phyloP scores from a whole-genome alignment of 2,797 vertebrate species.

The Odontamblyopus lacepedii region DNA sequence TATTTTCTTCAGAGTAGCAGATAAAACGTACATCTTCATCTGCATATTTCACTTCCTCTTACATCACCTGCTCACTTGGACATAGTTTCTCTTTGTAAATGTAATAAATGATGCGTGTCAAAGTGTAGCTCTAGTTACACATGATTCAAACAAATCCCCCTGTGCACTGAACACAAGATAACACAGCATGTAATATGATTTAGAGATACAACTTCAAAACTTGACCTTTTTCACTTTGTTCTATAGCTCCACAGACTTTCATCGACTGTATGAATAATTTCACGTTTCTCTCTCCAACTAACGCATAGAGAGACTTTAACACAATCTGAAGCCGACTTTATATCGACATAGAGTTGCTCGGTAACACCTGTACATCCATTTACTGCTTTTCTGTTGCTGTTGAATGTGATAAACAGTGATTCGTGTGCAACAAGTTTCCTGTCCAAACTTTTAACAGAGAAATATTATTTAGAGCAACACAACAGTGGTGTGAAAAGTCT shows the following conservation, averaged over 20 bases:
- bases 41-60: no score
- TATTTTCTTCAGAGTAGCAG: no score
- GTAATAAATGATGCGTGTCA: no score
- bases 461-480: not conserved
- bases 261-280: not conserved
- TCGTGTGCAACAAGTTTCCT: not conserved
- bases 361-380: conserved; percentile 20
- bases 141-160: no score
- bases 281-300: not conserved
- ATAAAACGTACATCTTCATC: no score
- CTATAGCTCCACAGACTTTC: not conserved
- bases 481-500: no score
- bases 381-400: conserved; percentile 25
- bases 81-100: no score
- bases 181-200: no score
- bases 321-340: not conserved
- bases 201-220: not conserved
- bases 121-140: no score
- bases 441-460: not conserved
- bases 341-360: conserved; percentile 15
- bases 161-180: no score
- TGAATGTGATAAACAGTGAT: not conserved
- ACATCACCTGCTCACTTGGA: no score
- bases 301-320: not conserved
- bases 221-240: not conserved